Evolutionary conservation across 1,140 invertebrate species (phyloP).

Genomic region (Tetramorium parvispinum): DNA sequence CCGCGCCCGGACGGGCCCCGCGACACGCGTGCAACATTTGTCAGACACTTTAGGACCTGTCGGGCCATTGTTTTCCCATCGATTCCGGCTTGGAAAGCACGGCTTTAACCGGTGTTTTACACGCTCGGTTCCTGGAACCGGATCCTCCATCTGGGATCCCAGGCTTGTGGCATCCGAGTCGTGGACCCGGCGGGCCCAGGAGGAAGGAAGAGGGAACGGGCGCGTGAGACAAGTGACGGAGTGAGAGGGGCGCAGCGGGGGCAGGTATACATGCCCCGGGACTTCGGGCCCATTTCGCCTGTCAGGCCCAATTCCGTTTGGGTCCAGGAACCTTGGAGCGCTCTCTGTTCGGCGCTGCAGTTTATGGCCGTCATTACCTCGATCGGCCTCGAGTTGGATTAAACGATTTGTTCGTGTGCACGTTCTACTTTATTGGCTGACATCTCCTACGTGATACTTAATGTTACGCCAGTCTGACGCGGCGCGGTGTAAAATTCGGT

Average conservation of each 20-base stretch:
- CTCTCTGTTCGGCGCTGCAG: conserved; percentile 67
- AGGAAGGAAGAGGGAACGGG: conserved; percentile 48
- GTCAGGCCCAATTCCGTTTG: conserved; percentile 81
- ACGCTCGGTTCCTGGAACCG: conserved; percentile 79
- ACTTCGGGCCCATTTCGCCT: conserved; percentile 78
- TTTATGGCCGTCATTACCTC: conserved; percentile 83
- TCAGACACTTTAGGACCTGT: conserved; percentile 76
- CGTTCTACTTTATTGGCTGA: conserved; percentile 76
- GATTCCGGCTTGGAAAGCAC: conserved; percentile 77
- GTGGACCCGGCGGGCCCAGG: conserved; percentile 40
- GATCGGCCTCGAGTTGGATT: conserved; percentile 78
- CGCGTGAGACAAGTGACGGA: conserved; percentile 36
- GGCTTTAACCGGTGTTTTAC: conserved; percentile 81
- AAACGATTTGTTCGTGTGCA: conserved; percentile 80
- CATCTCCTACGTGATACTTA: conserved; percentile 61
- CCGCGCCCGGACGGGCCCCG: not conserved
- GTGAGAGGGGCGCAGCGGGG: conserved; percentile 7
- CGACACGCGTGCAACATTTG: conserved; percentile 79
- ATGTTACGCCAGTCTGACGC: conserved; percentile 43
- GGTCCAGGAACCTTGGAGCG: conserved; percentile 67
- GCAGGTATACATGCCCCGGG: conserved; percentile 78
- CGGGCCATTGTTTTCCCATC: conserved; percentile 75
- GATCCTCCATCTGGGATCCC: conserved; percentile 73
- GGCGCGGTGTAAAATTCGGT: conserved; percentile 40
- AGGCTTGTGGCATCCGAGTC: conserved; percentile 73